Percentiles rank a stretch among this genome's conserved stretches.
Evolutionary conservation across 2,888 invertebrate species (phyloP).

Genomic region (Stenchaetothrips biformis): DNA sequence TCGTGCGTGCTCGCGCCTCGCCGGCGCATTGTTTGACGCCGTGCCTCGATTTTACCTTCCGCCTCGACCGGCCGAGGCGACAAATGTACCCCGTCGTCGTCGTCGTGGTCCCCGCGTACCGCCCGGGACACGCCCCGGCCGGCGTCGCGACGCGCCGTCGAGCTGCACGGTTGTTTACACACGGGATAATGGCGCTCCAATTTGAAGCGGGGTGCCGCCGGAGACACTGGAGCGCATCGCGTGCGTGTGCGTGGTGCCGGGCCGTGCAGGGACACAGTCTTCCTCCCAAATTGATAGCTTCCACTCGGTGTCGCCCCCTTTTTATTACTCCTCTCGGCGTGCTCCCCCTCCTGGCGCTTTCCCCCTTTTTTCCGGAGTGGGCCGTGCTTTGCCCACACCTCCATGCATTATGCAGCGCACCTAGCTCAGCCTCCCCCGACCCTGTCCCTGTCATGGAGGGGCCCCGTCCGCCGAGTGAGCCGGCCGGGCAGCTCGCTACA

Average conservation of each 20-base stretch:
- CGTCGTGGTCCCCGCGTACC: too few relatives aligned
- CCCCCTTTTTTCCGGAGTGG: constrained; percentile 26
- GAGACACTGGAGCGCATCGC: not conserved
- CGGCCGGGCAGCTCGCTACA: not conserved
- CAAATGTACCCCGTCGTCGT: too few relatives aligned
- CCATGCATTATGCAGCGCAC: not conserved
- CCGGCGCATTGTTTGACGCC: too few relatives aligned
- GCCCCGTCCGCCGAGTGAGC: not conserved
- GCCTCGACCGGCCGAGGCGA: constrained; percentile 9
- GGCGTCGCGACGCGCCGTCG: not conserved
- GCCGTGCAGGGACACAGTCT: not conserved
- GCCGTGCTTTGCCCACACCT: not conserved
- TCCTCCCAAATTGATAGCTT: not conserved
- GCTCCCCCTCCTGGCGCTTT: not conserved
- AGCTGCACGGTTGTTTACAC: constrained; percentile 3
- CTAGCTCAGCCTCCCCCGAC: not conserved
- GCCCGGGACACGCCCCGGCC: not conserved
- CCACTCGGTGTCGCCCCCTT: not conserved
- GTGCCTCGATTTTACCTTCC: too few relatives aligned
- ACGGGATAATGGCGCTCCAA: constrained; percentile 12
- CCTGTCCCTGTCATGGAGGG: not conserved
- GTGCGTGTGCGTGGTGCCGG: constrained; percentile 2
- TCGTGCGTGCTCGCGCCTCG: not conserved
- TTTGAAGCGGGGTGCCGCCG: not conserved
- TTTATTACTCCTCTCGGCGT: too few relatives aligned